Percentiles rank a stretch among this genome's conserved stretches.
These are phyloP conservation scores for Shinisaurus crocodilurus DNA, from an alignment of 2,113 vertebrate species.

Conservation along the genomic window DNA sequence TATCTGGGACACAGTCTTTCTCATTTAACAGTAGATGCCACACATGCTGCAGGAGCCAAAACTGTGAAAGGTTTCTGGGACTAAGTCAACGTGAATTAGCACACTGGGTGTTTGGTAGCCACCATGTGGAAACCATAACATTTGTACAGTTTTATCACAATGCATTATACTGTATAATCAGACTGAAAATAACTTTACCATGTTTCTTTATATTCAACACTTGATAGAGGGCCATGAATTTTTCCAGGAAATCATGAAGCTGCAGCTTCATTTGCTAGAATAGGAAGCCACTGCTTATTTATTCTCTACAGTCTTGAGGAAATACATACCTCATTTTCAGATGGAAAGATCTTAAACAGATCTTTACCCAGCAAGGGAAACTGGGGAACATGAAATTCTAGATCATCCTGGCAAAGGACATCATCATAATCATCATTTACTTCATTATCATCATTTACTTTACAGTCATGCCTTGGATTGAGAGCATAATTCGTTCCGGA, in stretches of 20 bases:
- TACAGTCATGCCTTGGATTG: no score
- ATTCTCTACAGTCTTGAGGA: neutral
- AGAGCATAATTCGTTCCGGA: no score
- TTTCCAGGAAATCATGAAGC: neutral
- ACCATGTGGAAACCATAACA: neutral
- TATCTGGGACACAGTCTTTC: neutral
- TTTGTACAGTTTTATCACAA: neutral
- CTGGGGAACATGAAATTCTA: no score
- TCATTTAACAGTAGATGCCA: neutral
- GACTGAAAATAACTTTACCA: neutral
- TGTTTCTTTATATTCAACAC: neutral
- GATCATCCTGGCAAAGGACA: no score
- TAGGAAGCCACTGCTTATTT: neutral
- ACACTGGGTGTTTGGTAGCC: neutral
- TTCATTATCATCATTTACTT: neutral
- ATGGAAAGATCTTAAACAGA: slow-evolving; percentile 1
- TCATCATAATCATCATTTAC: neutral
- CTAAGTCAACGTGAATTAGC: neutral
- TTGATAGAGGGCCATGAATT: neutral
- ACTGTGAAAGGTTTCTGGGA: neutral
- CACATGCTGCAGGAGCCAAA: neutral
- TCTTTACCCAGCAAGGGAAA: no score
- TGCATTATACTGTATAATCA: neutral
- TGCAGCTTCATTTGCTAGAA: neutral
- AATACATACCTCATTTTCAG: neutral